Evolutionary conservation across 1,140 invertebrate genomes (phyloP).

Genomic region (Scaptomyza pallida): DNA sequence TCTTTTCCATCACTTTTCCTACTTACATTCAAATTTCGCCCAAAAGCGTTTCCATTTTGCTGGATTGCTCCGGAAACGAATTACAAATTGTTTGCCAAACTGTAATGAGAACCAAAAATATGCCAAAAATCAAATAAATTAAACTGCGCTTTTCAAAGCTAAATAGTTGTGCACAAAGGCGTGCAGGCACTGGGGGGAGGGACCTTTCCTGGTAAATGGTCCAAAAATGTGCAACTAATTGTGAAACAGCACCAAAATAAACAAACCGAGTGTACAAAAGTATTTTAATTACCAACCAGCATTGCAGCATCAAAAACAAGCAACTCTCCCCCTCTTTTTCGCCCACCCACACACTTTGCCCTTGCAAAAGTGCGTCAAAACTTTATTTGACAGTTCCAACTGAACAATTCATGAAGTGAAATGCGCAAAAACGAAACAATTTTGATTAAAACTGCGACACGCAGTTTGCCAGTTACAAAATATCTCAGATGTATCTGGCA

Average conservation of each 20-base stretch:
- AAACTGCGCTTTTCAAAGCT: constrained; percentile 44
- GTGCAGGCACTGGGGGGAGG: not conserved
- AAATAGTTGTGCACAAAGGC: constrained; percentile 55
- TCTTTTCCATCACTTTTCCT: not conserved
- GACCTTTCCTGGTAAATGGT: constrained; percentile 40
- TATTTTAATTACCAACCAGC: constrained; percentile 77
- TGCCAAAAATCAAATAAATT: constrained; percentile 66
- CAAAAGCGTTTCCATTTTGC: constrained; percentile 47
- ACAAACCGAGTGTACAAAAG: constrained; percentile 65
- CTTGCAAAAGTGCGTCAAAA: constrained; percentile 61
- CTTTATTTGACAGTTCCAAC: constrained; percentile 80
- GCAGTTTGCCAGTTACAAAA: constrained; percentile 43
- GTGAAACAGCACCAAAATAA: constrained; percentile 51
- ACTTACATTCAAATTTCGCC: constrained; percentile 63
- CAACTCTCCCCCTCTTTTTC: too few species aligned
- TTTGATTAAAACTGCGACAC: constrained; percentile 78
- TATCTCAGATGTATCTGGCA: constrained; percentile 50
- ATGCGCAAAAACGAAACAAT: constrained; percentile 62
- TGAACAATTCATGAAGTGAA: constrained; percentile 76
- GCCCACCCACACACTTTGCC: not conserved
- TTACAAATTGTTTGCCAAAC: constrained; percentile 61
- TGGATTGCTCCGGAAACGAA: constrained; percentile 18
- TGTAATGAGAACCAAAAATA: constrained; percentile 60
- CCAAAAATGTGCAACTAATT: constrained; percentile 72
- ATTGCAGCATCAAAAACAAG: constrained; percentile 54